phyloP scores from a whole-genome alignment of 2,797 vertebrate genomes.

The Ctenopoma multispine region DNA sequence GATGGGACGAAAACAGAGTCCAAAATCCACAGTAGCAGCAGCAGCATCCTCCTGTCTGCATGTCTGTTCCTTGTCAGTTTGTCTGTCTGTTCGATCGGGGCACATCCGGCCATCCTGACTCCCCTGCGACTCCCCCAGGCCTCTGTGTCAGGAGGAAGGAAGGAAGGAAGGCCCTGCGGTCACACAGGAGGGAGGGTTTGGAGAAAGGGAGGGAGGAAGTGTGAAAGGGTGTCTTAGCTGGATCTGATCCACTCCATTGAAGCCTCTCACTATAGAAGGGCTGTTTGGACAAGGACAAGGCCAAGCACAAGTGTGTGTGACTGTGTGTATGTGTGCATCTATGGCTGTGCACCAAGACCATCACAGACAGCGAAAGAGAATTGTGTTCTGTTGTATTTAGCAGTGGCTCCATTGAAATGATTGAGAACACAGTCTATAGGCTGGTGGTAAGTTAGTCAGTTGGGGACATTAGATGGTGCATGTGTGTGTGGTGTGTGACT shows the following conservation, averaged over 20 bases:
- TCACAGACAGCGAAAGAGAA: constrained; percentile 37
- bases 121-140: constrained; percentile 70
- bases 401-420: constrained; percentile 39
- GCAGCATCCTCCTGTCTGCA: constrained; percentile 66
- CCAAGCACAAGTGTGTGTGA: constrained; percentile 59
- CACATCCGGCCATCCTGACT: constrained; percentile 79
- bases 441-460: neutral
- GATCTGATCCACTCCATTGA: constrained; percentile 76
- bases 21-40: constrained; percentile 63
- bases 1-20: constrained; percentile 61
- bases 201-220: constrained; percentile 78
- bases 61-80: constrained; percentile 68
- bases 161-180: constrained; percentile 73
- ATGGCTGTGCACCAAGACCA: constrained; percentile 59
- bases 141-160: constrained; percentile 76
- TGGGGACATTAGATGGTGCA: constrained; percentile 22
- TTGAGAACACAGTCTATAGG: constrained; percentile 22
- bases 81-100: constrained; percentile 60
- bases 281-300: constrained; percentile 76
- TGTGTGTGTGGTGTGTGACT: constrained; percentile 47
- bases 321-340: constrained; percentile 25
- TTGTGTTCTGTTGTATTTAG: constrained; percentile 34
- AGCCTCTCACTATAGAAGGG: constrained; percentile 74
- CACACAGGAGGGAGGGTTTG: constrained; percentile 69
- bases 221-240: constrained; percentile 81